Evolutionary conservation across 2,888 invertebrate species (phyloP), one percentile per base, ranked within the genome.

Genomic region (Spisula subtruncata): DNA sequence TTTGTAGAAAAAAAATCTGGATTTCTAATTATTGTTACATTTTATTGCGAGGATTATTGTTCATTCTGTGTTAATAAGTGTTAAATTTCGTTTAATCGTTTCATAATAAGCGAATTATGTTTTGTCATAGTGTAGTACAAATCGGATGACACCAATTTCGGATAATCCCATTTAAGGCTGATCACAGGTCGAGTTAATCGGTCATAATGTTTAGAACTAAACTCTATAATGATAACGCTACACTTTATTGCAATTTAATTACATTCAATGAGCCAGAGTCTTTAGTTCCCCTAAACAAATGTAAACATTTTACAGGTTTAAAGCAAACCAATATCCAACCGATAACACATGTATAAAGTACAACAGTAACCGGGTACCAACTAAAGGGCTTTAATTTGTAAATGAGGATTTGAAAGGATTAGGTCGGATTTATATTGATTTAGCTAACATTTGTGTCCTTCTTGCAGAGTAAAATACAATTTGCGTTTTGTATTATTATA

Each of bases 181-280:
- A 79, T 5, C 79, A 79, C 35, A 29, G 79, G n/a, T 48, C 10
- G 46, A 81, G n/a, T 46, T 46, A 48, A 81, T 48, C 75, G 35
- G 29, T 18, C 25, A 46, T 25, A 46, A 82, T 54, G 6, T 82
- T 82, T 25, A 29, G 75, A 82, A 83, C 41, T 75, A 87, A 54
- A 75, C 46, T 20, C 56, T 75, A 79, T 54, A 54, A 51, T 46
- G 84, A 88, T 84, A 88, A 81, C 71, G 54, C 84, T 35, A 81
- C 32, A 81, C 54, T 81, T 54, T 25, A 83, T 88, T 86, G 48
- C 71, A 80, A 83, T 79, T 89, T 82, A 89, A 89, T 89, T 89
- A 60, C 46, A 75, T 85, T 85, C 80, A 84, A 48, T 54, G 29
- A 79, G 66, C 48, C 32, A 60, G 29, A 25, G 79, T 32, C 85